Conservation (phyloP, 2,888 invertebrate genomes). For the Glyphotaelius pellucidus region DNA sequence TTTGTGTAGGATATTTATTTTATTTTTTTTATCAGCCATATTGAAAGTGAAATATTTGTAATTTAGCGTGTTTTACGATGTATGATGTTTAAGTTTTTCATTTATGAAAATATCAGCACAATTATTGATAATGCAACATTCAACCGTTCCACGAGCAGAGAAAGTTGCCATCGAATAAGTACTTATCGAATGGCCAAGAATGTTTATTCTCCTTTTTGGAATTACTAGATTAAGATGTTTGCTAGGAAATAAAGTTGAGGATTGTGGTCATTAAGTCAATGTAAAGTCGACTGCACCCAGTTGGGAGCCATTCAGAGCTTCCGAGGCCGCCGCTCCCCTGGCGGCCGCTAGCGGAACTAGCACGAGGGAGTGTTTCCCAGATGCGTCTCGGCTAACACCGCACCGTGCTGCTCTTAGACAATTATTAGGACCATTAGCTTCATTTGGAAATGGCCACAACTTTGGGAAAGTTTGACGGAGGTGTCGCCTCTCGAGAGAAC, state of each 20-base stretch:
- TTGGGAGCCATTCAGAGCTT: background rate
- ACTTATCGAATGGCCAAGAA: constrained; percentile 27
- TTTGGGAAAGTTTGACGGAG: background rate
- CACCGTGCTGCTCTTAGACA: constrained; percentile 2
- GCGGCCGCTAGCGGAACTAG: constrained; percentile 11
- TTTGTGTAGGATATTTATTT: constrained; percentile 66
- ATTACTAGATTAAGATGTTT: constrained; percentile 52
- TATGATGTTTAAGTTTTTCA: constrained; percentile 62
- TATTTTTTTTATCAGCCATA: constrained; percentile 65
- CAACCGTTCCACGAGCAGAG: constrained; percentile 14
- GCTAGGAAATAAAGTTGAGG: constrained; percentile 44
- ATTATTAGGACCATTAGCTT: background rate
- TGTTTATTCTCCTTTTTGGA: constrained; percentile 37
- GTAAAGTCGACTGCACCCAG: background rate
- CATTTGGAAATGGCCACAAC: constrained; percentile 8
- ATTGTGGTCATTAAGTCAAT: constrained; percentile 7
- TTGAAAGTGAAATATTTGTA: constrained; percentile 61
- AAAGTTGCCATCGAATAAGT: background rate
- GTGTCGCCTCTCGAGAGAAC: background rate
- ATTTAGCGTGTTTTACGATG: constrained; percentile 60
- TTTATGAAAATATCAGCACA: constrained; percentile 50
- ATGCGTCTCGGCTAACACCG: background rate
- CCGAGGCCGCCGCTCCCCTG: background rate
- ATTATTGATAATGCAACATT: constrained; percentile 46
- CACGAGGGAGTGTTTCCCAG: constrained; percentile 29